These are phyloP conservation scores for Meloe dianella DNA, from an alignment of 2,888 invertebrate species.

Conservation along the genomic window DNA sequence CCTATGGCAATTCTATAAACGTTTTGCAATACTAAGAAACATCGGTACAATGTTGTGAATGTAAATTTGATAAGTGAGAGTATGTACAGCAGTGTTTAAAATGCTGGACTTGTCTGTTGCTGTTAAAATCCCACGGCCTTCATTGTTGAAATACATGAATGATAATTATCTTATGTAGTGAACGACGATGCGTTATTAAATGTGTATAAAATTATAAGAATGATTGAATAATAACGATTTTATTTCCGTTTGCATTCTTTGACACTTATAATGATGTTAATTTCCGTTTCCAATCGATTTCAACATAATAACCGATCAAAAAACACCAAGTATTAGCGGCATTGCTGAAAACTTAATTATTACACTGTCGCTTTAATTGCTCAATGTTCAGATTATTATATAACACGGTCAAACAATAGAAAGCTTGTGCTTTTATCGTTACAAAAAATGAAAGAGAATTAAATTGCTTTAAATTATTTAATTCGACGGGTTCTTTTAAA, in stretches of 20 bases:
- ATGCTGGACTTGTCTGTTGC: slow-evolving; percentile 32
- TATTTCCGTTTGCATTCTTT: slow-evolving; percentile 18
- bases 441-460: too few relatives aligned
- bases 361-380: not conserved
- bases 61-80: slow-evolving; percentile 30
- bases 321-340: not conserved
- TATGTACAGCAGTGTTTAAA: slow-evolving; percentile 28
- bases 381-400: not conserved
- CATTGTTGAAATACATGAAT: slow-evolving; percentile 36
- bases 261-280: slow-evolving; percentile 24
- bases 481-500: not conserved
- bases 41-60: slow-evolving; percentile 25
- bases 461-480: not conserved
- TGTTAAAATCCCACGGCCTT: slow-evolving; percentile 43
- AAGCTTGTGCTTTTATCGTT: too few relatives aligned
- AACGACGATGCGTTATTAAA: slow-evolving; percentile 6
- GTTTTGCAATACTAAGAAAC: slow-evolving; percentile 26
- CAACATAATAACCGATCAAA: not conserved
- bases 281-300: slow-evolving; percentile 22
- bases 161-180: slow-evolving; percentile 34
- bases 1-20: slow-evolving; percentile 22
- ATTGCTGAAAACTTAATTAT: not conserved
- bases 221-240: slow-evolving; percentile 25
- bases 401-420: not conserved
- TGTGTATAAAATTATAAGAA: slow-evolving; percentile 14